Percentiles rank a stretch among this genome's conserved stretches.
These are phyloP conservation scores for Caenorhabditis sp. DNA, from an alignment of 2,888 invertebrate species.

Conservation along the genomic window DNA sequence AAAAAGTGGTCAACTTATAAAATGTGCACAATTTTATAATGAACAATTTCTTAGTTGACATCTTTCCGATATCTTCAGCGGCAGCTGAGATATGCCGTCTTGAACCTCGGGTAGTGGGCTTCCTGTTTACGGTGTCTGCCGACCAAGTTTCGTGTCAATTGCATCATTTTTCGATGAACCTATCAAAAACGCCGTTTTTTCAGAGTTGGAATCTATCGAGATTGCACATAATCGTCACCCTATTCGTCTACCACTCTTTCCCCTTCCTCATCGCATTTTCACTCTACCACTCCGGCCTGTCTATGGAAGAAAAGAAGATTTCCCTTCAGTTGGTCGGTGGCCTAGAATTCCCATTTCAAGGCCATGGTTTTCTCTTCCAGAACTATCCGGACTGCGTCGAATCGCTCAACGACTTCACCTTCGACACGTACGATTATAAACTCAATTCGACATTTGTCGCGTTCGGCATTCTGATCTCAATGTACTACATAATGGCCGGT, in stretches of 20 bases:
- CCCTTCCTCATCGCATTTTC: conserved; percentile 37
- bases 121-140: no score
- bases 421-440: conserved; percentile 43
- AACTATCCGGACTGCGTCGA: conserved; percentile 39
- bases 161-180: no score
- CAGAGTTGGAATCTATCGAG: conserved; percentile 27
- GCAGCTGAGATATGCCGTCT: no score
- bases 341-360: neutral
- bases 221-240: neutral
- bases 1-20: neutral
- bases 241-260: conserved; percentile 26
- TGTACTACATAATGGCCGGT: conserved; percentile 37
- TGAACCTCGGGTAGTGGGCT: no score
- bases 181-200: no score
- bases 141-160: no score
- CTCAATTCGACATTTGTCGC: conserved; percentile 30
- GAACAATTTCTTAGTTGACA: neutral
- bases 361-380: conserved; percentile 7
- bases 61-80: no score
- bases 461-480: conserved; percentile 28
- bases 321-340: neutral
- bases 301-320: conserved; percentile 18
- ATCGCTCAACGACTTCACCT: conserved; percentile 35
- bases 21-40: neutral
- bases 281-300: conserved; percentile 27